phyloP scores from a whole-genome alignment of 2,888 invertebrate species.

The Xanthia togata region DNA sequence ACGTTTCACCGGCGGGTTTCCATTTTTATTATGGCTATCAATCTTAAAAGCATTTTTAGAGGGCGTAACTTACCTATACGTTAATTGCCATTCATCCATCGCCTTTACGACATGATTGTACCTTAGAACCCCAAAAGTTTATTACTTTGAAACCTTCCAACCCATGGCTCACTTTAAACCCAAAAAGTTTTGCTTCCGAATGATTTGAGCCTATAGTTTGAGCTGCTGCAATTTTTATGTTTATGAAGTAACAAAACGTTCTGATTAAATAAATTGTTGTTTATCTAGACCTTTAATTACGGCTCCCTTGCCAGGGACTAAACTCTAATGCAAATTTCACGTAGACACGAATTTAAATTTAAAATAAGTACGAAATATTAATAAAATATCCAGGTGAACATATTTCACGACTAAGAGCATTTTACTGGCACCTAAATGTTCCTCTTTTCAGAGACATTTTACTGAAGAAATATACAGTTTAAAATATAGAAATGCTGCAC shows the following conservation, averaged over 20 bases:
- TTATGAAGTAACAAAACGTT: neutral
- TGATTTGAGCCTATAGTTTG: neutral
- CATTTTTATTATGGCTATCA: slow-evolving; percentile 2
- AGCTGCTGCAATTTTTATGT: slow-evolving; percentile 7
- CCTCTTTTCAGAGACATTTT: slow-evolving; percentile 26
- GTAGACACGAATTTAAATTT: neutral
- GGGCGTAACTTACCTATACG: neutral
- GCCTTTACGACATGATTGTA: slow-evolving; percentile 7
- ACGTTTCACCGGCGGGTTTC: neutral
- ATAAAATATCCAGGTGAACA: slow-evolving; percentile 28
- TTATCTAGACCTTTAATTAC: neutral
- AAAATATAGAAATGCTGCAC: slow-evolving; percentile 26
- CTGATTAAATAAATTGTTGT: neutral
- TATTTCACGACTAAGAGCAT: slow-evolving; percentile 28
- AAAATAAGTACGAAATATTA: neutral
- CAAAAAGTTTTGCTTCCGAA: slow-evolving; percentile 11
- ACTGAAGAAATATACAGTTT: slow-evolving; percentile 14
- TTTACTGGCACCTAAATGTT: slow-evolving; percentile 22
- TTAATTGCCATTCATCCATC: slow-evolving; percentile 24
- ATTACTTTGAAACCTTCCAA: slow-evolving; percentile 23
- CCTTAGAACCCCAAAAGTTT: slow-evolving; percentile 24
- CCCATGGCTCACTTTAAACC: slow-evolving; percentile 2
- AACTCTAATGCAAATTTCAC: neutral
- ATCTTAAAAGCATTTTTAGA: slow-evolving; percentile 20
- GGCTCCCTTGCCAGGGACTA: neutral